A percentile compares a stretch with the other conserved stretches of the same genome.
These are phyloP conservation scores for Holocentrus rufus DNA, from an alignment of 2,797 vertebrate genomes.

Conservation along the genomic window DNA sequence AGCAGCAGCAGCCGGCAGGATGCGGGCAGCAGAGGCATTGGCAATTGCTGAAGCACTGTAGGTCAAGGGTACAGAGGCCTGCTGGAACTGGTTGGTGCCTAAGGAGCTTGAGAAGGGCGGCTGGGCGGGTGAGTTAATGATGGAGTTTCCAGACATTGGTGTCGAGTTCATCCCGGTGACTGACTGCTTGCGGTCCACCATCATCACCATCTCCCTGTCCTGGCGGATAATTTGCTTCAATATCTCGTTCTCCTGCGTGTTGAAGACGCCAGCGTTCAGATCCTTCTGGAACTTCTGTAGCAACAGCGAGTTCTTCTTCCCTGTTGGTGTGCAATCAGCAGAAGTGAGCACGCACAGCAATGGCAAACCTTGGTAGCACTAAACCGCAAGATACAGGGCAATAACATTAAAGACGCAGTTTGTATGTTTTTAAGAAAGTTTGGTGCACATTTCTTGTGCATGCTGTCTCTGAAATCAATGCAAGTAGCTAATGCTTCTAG, in stretches of 20 bases:
- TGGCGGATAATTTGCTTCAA: conserved; percentile 99
- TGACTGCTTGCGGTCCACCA: conserved; percentile 87
- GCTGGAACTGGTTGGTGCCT: conserved; percentile 85
- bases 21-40: conserved; percentile 85
- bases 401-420: conserved; percentile 65
- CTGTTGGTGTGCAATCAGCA: conserved; percentile 81
- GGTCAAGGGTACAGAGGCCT: conserved; percentile 85
- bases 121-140: conserved; percentile 92
- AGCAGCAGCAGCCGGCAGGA: conserved; percentile 85
- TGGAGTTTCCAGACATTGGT: conserved; percentile 88
- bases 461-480: background rate
- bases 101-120: conserved; percentile 82
- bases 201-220: conserved; percentile 97
- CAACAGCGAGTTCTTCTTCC: conserved; percentile 99
- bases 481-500: background rate
- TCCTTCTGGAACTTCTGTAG: conserved; percentile 99
- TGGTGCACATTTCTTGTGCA: background rate
- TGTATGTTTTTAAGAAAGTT: conserved; percentile 36
- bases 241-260: conserved; percentile 99
- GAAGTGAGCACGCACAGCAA: conserved; percentile 65
- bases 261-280: conserved; percentile 98
- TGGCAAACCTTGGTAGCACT: conserved; percentile 60
- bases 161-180: conserved; percentile 87
- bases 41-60: conserved; percentile 85
- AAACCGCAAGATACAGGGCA: conserved; percentile 48